These are phyloP conservation scores for Torymus texanus DNA, from an alignment of 2,888 invertebrate genomes.

Conservation along the genomic window DNA sequence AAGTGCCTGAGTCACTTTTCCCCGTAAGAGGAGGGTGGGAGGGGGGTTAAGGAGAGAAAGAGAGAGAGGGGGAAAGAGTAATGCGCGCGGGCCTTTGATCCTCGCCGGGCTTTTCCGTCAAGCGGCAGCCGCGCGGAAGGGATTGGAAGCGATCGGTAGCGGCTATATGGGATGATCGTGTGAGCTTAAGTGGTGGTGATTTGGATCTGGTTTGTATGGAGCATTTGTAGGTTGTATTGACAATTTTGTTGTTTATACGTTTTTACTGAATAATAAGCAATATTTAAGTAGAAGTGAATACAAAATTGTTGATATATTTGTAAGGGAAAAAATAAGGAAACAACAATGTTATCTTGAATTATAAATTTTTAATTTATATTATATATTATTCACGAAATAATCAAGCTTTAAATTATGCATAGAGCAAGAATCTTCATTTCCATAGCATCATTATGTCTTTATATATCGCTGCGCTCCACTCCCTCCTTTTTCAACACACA, in stretches of 20 bases:
- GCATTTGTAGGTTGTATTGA: no score
- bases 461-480: background rate
- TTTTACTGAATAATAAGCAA: no score
- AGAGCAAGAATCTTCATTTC: slow-evolving; percentile 10
- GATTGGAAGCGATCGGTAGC: slow-evolving; percentile 15
- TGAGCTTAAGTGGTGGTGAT: no score
- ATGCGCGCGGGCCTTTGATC: slow-evolving; percentile 39
- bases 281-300: no score
- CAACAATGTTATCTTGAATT: no score
- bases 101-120: slow-evolving; percentile 22
- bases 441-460: slow-evolving; percentile 22
- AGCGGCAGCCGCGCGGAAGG: slow-evolving; percentile 19
- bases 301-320: no score
- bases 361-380: no score
- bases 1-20: slow-evolving; percentile 8
- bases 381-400: no score
- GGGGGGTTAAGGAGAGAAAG: no score
- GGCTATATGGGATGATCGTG: background rate
- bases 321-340: no score
- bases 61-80: slow-evolving; percentile 15
- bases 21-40: background rate
- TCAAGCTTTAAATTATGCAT: slow-evolving; percentile 30
- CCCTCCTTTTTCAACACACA: slow-evolving; percentile 11
- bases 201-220: no score
- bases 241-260: no score